Evolutionary conservation across 1,140 invertebrate species (phyloP), one percentile per base, ranked within the genome.

Genomic region (Camponotus vicinus): DNA sequence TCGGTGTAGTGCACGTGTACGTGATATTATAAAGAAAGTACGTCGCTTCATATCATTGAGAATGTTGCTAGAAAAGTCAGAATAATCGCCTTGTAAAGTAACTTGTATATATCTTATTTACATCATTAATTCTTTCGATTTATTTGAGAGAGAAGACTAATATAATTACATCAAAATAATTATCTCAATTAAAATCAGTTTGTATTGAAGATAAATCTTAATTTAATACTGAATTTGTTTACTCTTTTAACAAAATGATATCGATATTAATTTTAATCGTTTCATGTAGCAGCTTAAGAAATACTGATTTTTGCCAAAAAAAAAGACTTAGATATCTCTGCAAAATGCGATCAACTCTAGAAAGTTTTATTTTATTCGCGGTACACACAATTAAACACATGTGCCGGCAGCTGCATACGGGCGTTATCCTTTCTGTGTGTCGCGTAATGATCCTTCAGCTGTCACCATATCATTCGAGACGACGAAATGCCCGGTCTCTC

Each of bases 361-460:
- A 67, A 49, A 45, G 15, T 45, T 82, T 73, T 83, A 75, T 59
- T 82, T 73, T 83, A 75, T 63, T 83, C 61, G 27, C 69, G 79
- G 79, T 83, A 83, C 27, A 27, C 27, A 27, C 80, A 87, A 92
- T 92, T 90, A 92, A 92, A 92, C 84, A 79, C 64, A 86, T n/a
- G 15, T 18, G 18, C 59, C 42, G 75, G 89, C 92, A 93, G 93
- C 91, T 91, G 93, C 91, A 93, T 93, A 91, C 90, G 93, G 90
- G 93, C 93, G 78, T 91, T 90, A 87, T 89, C 89, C 91, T 90
- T 27, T 27, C 89, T 90, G 49, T 49, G 45, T 52, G 85, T 76
- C 88, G 90, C 86, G 87, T 80, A 78, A 90, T 64, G 86, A 91
- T 91, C 89, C 85, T 87, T 93, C 93, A 93, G 93, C 92, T 94